Percentiles rank a stretch among this genome's conserved stretches.
phyloP scores from a whole-genome alignment of 1,140 invertebrate species.

The Sitobion miscanthi region DNA sequence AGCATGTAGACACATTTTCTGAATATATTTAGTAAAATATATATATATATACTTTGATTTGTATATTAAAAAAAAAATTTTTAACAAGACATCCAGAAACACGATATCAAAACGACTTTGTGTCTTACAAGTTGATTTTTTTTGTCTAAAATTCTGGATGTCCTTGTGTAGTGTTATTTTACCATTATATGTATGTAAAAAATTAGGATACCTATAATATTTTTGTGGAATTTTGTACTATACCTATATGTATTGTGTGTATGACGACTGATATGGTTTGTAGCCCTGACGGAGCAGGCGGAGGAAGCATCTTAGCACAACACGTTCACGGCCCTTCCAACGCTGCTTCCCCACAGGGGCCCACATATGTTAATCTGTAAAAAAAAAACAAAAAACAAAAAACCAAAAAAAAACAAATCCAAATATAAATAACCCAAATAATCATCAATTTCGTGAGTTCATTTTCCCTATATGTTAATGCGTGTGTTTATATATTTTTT shows the following conservation, averaged over 20 bases:
- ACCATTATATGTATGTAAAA: constrained; percentile 8
- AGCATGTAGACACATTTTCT: constrained; percentile 55
- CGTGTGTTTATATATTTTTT: constrained; percentile 60
- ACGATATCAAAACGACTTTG: not conserved
- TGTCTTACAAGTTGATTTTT: not conserved
- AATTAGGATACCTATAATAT: constrained; percentile 23
- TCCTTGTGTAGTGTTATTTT: constrained; percentile 4
- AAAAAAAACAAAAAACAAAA: constrained; percentile 64
- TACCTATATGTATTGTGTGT: constrained; percentile 46
- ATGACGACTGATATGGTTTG: constrained; percentile 58
- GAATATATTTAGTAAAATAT: constrained; percentile 40
- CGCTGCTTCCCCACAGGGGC: constrained; percentile 83
- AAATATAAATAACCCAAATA: constrained; percentile 47
- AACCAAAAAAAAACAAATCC: constrained; percentile 40
- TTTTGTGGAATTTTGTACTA: constrained; percentile 29
- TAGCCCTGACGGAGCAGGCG: constrained; percentile 58
- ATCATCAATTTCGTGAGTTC: constrained; percentile 60
- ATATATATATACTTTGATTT: not conserved
- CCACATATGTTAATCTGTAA: constrained; percentile 93
- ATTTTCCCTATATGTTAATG: constrained; percentile 57
- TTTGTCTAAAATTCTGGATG: constrained; percentile 13
- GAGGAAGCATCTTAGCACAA: constrained; percentile 57
- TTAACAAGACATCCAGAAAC: constrained; percentile 13
- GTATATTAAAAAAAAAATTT: not conserved
- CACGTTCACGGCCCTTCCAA: constrained; percentile 67